A percentile compares a stretch with the other conserved stretches of the same genome.
Evolutionary conservation across 2,888 invertebrate species (phyloP).

Genomic region (Lymantria dispar): DNA sequence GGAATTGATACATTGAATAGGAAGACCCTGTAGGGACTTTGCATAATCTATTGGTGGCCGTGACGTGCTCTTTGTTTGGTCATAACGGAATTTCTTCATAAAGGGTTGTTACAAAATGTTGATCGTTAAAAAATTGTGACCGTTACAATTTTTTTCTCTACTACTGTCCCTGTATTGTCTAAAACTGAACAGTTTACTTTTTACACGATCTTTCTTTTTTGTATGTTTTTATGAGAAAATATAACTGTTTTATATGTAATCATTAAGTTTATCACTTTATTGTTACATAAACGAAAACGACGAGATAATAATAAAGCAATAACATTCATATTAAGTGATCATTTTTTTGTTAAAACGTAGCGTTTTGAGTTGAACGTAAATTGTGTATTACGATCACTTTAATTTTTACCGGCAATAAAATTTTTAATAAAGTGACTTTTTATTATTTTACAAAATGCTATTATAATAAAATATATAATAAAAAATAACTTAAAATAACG

Average conservation of each 20-base stretch:
- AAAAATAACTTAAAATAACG: constrained; percentile 12
- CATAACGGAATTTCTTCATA: constrained; percentile 65
- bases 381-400: constrained; percentile 26
- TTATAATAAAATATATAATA: constrained; percentile 14
- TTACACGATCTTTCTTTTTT: constrained; percentile 25
- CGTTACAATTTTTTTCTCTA: constrained; percentile 63
- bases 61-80: constrained; percentile 56
- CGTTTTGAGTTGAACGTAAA: constrained; percentile 23
- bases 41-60: constrained; percentile 76
- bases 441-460: constrained; percentile 11
- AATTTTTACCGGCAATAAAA: constrained; percentile 25
- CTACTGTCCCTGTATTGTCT: constrained; percentile 62
- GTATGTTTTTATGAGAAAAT: constrained; percentile 18
- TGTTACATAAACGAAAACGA: constrained; percentile 35
- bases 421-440: constrained; percentile 8
- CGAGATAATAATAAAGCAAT: constrained; percentile 33
- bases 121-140: constrained; percentile 48
- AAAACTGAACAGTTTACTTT: constrained; percentile 21
- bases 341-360: constrained; percentile 16
- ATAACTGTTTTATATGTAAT: constrained; percentile 56
- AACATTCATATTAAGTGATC: constrained; percentile 26
- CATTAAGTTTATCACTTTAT: constrained; percentile 26
- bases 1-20: constrained; percentile 78
- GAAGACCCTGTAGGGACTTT: constrained; percentile 72
- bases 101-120: constrained; percentile 68